Evolutionary conservation across 2,888 invertebrate genomes (phyloP).

Genomic region (Archips xylosteana): DNA sequence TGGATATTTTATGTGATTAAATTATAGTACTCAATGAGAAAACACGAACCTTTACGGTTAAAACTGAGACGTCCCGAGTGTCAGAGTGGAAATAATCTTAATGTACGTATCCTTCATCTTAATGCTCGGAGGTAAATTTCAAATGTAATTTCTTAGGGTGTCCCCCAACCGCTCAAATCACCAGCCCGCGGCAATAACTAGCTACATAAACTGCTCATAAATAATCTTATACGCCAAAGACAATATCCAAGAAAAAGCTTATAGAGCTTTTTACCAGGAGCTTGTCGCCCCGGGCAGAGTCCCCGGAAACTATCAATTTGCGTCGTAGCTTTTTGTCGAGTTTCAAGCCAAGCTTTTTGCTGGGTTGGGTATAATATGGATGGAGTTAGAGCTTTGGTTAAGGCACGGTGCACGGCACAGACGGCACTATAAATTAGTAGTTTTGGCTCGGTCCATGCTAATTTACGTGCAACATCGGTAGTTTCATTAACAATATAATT

Average conservation of each 20-base stretch:
- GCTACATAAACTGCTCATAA: slow-evolving; percentile 25
- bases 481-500: no score
- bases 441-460: background rate
- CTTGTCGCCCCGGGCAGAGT: slow-evolving; percentile 25
- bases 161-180: no score
- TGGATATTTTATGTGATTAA: no score
- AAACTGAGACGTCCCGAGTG: no score
- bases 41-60: no score
- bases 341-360: slow-evolving; percentile 22
- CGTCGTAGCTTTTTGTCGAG: slow-evolving; percentile 37
- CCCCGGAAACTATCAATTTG: slow-evolving; percentile 40
- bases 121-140: no score
- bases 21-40: no score
- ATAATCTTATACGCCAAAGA: slow-evolving; percentile 40
- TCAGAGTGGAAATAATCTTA: no score
- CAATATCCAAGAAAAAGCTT: slow-evolving; percentile 42
- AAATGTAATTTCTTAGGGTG: no score
- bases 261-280: slow-evolving; percentile 35
- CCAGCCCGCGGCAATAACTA: background rate
- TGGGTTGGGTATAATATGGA: slow-evolving; percentile 26
- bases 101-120: no score
- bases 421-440: background rate
- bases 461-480: background rate
- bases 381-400: slow-evolving; percentile 15
- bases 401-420: background rate